Percentiles rank a stretch among this genome's conserved stretches.
Conservation (phyloP, 2,113 vertebrate genomes). For the Misgurnus anguillicaudatus region DNA sequence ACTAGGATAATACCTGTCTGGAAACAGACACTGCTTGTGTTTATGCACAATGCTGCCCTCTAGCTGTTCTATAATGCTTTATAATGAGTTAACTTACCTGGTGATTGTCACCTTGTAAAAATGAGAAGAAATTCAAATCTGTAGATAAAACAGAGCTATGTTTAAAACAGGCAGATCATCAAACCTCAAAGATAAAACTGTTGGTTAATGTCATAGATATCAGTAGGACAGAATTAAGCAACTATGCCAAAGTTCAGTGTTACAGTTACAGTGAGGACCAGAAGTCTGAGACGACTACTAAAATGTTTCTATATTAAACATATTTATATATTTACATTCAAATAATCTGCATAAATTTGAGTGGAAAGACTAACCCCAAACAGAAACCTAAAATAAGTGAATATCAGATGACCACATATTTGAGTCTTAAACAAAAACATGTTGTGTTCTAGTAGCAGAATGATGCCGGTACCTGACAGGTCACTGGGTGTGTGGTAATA, state of each 20-base stretch:
- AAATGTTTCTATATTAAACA: too few relatives aligned
- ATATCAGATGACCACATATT: too few relatives aligned
- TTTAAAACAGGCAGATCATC: not conserved
- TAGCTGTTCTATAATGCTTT: not conserved
- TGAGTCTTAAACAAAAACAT: not conserved
- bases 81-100: constrained; percentile 78
- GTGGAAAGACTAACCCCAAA: too few relatives aligned
- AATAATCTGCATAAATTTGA: too few relatives aligned
- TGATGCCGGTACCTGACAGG: constrained; percentile 80
- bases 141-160: constrained; percentile 40
- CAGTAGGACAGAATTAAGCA: not conserved
- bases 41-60: constrained; percentile 14
- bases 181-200: not conserved
- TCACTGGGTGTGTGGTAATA: constrained; percentile 93
- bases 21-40: not conserved
- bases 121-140: constrained; percentile 98
- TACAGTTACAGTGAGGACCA: too few relatives aligned
- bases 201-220: not conserved
- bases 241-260: too few relatives aligned
- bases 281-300: too few relatives aligned
- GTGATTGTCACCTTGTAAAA: constrained; percentile 98
- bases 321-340: too few relatives aligned
- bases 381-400: too few relatives aligned
- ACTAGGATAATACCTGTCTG: too few relatives aligned
- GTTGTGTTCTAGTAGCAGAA: not conserved